These are phyloP conservation scores for Acrobasis repandana DNA, from an alignment of 2,888 invertebrate genomes.

Conservation along the genomic window DNA sequence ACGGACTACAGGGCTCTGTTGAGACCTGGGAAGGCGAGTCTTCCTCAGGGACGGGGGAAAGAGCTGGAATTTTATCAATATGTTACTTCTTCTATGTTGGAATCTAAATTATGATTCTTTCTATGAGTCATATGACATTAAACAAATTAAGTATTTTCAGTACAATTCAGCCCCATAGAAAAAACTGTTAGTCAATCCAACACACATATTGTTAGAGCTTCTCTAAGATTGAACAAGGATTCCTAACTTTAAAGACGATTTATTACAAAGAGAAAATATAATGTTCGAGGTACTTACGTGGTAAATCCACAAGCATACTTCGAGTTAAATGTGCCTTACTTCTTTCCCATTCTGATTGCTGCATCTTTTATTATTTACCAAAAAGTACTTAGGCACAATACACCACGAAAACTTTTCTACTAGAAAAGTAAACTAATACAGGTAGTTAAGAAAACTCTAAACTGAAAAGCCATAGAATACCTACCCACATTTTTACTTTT, in stretches of 20 bases:
- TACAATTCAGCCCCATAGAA: too few species aligned
- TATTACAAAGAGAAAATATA: neutral
- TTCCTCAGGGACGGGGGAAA: constrained; percentile 45
- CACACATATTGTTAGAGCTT: too few species aligned
- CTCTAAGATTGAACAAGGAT: too few species aligned
- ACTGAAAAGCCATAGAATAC: neutral
- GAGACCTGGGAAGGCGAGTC: constrained; percentile 23
- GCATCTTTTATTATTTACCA: neutral
- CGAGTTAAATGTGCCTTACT: constrained; percentile 6
- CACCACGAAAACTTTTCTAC: too few species aligned
- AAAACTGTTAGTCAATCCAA: too few species aligned
- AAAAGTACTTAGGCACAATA: too few species aligned
- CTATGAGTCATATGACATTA: too few species aligned
- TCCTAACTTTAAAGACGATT: too few species aligned
- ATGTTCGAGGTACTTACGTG: constrained; percentile 14
- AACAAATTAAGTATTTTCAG: too few species aligned
- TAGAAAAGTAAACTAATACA: neutral
- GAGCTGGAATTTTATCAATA: constrained; percentile 28
- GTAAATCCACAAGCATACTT: constrained; percentile 4
- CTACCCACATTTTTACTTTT: neutral
- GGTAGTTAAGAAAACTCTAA: neutral
- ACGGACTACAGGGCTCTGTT: constrained; percentile 35
- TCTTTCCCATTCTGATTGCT: constrained; percentile 13
- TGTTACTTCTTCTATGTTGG: neutral
- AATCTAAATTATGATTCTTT: too few species aligned